Evolutionary conservation across 64 coral and sea anemone genomes (phyloP).

Genomic region (Astreopora myriophthalma): DNA sequence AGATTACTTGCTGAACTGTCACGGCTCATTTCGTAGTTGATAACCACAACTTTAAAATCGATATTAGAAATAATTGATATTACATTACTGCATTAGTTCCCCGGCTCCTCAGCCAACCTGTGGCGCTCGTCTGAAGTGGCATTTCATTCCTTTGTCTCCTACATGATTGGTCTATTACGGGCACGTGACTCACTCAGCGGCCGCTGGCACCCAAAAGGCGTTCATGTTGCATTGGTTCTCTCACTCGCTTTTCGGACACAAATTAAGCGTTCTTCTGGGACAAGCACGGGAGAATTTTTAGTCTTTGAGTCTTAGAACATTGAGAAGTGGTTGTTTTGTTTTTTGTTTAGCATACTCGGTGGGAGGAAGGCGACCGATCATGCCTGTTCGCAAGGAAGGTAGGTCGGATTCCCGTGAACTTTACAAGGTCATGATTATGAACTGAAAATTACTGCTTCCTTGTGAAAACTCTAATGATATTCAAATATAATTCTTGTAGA

Average conservation of each 20-base stretch:
- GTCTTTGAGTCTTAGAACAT: neutral
- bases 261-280: neutral
- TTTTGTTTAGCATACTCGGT: neutral
- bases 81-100: neutral
- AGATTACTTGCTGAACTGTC: neutral
- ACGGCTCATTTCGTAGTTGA: neutral
- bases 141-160: conserved; percentile 5
- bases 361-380: neutral
- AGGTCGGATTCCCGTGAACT: neutral
- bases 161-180: conserved; percentile 21
- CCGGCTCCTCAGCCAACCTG: neutral
- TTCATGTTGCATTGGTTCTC: conserved; percentile 52
- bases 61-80: neutral
- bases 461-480: conserved; percentile 25
- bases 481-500: conserved; percentile 65
- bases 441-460: neutral
- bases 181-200: conserved; percentile 44
- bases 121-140: neutral
- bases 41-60: neutral
- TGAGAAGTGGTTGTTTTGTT: neutral
- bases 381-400: conserved; percentile 63
- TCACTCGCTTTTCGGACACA: neutral
- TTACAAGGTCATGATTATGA: neutral
- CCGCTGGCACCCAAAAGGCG: conserved; percentile 65
- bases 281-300: neutral